Evolutionary conservation across 2,888 invertebrate species (phyloP).

Genomic region (Oscheius myriophilus): DNA sequence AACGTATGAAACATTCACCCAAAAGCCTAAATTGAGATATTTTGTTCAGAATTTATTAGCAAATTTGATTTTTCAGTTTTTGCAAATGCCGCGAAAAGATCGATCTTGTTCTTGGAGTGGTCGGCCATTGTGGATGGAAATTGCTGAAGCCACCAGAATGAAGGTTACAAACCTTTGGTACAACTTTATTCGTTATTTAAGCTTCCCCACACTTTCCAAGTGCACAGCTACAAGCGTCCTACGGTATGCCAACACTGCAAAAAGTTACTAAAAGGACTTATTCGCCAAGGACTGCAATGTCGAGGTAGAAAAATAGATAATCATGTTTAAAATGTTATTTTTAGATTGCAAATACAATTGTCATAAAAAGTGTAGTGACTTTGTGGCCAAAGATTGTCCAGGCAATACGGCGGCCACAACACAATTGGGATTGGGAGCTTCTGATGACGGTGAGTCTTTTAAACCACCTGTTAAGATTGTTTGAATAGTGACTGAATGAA

Average conservation of each 20-base stretch:
- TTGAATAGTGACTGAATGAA: too few species aligned
- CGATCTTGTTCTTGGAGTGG: constrained; percentile 74
- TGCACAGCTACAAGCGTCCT: constrained; percentile 94
- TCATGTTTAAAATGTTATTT: not conserved
- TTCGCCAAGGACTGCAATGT: constrained; percentile 92
- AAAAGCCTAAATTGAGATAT: too few species aligned
- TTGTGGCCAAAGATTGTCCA: constrained; percentile 69
- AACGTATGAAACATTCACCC: too few species aligned
- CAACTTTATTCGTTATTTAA: constrained; percentile 71
- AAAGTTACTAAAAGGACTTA: constrained; percentile 90
- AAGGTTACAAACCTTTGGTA: constrained; percentile 69
- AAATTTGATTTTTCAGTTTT: constrained; percentile 54
- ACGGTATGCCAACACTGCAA: constrained; percentile 96
- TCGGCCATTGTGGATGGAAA: constrained; percentile 80
- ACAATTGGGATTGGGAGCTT: constrained; percentile 52
- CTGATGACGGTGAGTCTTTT: constrained; percentile 55
- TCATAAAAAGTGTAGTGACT: constrained; percentile 84
- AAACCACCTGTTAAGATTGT: too few species aligned
- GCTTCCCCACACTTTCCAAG: constrained; percentile 94
- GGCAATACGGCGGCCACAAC: constrained; percentile 57
- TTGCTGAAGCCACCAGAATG: constrained; percentile 78
- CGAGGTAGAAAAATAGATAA: constrained; percentile 76
- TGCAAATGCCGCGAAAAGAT: constrained; percentile 70
- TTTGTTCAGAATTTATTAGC: constrained; percentile 1
- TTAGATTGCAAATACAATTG: constrained; percentile 90